Evolutionary conservation across 2,888 invertebrate genomes (phyloP).

Genomic region (Galeopsomyia nigrocyanea): DNA sequence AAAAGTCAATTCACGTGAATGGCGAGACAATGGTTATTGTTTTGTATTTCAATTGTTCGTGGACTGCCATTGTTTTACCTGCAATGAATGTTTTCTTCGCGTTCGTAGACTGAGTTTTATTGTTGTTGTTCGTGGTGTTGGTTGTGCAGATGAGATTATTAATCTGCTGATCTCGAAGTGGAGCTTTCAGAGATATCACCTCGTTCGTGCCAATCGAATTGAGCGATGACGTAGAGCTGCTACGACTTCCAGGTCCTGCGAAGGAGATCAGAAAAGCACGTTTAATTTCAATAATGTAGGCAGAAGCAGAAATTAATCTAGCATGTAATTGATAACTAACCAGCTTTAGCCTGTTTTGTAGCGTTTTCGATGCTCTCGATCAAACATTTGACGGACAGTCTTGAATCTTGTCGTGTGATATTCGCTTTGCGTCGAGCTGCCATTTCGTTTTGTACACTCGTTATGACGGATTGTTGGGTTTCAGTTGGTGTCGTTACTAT

Average conservation of each 20-base stretch:
- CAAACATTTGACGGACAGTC: constrained; percentile 89
- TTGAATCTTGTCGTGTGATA: constrained; percentile 78
- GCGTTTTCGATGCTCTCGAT: constrained; percentile 93
- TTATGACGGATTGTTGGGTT: constrained; percentile 72
- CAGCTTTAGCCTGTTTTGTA: constrained; percentile 79
- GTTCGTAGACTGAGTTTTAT: constrained; percentile 61
- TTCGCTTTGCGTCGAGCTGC: constrained; percentile 73
- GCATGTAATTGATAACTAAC: constrained; percentile 55
- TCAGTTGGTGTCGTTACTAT: constrained; percentile 67
- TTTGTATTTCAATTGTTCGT: too few relatives aligned
- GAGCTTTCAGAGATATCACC: constrained; percentile 63
- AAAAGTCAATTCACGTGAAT: too few relatives aligned
- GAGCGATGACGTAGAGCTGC: constrained; percentile 74
- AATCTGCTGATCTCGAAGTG: constrained; percentile 65
- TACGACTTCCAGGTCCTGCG: constrained; percentile 72
- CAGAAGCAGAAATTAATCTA: constrained; percentile 4
- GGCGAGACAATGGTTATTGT: too few relatives aligned
- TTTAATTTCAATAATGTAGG: neutral
- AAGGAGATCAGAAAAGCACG: neutral
- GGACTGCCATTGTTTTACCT: constrained; percentile 55
- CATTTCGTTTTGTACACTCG: constrained; percentile 74
- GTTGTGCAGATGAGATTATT: constrained; percentile 64
- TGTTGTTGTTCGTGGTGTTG: constrained; percentile 65
- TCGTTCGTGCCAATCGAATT: constrained; percentile 66
- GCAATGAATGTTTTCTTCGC: constrained; percentile 59